Conservation (phyloP, 30 jellyfish, hydroid and myxozoan genomes). For the Hydractinia symbiolongicarpus region DNA sequence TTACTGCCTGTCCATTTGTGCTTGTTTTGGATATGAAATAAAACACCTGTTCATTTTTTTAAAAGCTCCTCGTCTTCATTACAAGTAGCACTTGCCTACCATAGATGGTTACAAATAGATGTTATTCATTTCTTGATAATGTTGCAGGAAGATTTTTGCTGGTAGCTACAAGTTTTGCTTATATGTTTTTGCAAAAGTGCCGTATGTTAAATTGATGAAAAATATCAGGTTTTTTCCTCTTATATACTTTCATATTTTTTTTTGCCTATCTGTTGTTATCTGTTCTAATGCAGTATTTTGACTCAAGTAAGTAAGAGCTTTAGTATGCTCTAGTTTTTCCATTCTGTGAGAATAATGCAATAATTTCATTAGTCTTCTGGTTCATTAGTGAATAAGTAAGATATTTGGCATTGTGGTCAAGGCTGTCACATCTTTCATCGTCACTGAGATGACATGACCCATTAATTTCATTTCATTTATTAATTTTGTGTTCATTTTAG, state of each 20-base stretch:
- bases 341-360: conserved; percentile 13
- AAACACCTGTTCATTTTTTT: conserved; percentile 31
- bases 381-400: too few species aligned
- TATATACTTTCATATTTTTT: conserved; percentile 25
- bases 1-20: conserved; percentile 29
- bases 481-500: too few species aligned
- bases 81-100: conserved; percentile 45
- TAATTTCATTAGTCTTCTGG: too few species aligned
- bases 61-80: conserved; percentile 8
- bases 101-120: conserved; percentile 42
- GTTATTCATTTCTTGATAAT: conserved; percentile 17
- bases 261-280: conserved; percentile 39
- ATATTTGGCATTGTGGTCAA: too few species aligned
- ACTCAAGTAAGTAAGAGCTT: not conserved
- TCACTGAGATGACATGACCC: too few species aligned
- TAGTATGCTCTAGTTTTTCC: conserved; percentile 28
- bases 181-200: conserved; percentile 26
- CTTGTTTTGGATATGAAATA: conserved; percentile 31
- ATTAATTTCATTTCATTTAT: too few species aligned
- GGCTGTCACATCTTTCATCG: too few species aligned
- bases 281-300: not conserved
- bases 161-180: conserved; percentile 21
- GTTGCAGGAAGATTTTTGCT: conserved; percentile 12
- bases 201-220: conserved; percentile 26
- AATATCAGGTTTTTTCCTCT: conserved; percentile 14